Conservation (phyloP, 2,113 vertebrate species). For the Scatophagus argus region DNA sequence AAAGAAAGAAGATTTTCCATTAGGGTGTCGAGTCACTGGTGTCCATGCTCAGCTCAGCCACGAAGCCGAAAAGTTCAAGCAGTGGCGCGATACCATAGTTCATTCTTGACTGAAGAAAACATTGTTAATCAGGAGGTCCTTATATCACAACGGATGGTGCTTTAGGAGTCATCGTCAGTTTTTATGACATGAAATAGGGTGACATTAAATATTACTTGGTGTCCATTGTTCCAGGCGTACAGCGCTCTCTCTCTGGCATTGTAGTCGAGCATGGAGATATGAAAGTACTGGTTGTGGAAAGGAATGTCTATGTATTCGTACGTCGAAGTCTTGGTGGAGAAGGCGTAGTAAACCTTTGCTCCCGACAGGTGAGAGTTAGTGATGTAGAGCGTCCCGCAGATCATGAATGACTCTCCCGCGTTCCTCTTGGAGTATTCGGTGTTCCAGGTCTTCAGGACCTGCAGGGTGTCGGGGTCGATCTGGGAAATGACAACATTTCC, state of each 20-base stretch:
- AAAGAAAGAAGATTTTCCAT: slow-evolving; percentile 25
- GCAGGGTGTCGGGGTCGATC: slow-evolving; percentile 92
- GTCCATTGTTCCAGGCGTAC: slow-evolving; percentile 99
- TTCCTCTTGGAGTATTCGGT: slow-evolving; percentile 98
- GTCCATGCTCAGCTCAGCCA: slow-evolving; percentile 58
- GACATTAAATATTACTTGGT: slow-evolving; percentile 98
- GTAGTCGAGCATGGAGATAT: slow-evolving; percentile 99
- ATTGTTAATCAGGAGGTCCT: slow-evolving; percentile 38
- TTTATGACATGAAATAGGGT: slow-evolving; percentile 99
- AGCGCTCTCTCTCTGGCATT: slow-evolving; percentile 95
- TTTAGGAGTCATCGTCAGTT: slow-evolving; percentile 91
- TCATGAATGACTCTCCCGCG: slow-evolving; percentile 98
- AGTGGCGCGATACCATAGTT: slow-evolving; percentile 40
- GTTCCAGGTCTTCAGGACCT: slow-evolving; percentile 95
- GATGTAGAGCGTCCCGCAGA: slow-evolving; percentile 96
- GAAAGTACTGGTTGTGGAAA: slow-evolving; percentile 99
- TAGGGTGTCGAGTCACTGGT: slow-evolving; percentile 36
- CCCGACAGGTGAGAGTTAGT: slow-evolving; percentile 98
- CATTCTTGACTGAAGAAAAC: slow-evolving; percentile 49
- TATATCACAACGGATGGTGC: slow-evolving; percentile 62
- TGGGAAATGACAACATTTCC: slow-evolving; percentile 98
- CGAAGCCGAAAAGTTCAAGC: slow-evolving; percentile 63
- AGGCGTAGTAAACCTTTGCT: slow-evolving; percentile 98
- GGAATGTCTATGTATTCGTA: slow-evolving; percentile 99
- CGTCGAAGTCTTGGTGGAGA: slow-evolving; percentile 95